These are phyloP conservation scores for Microdon myrmicae DNA, from an alignment of 2,888 invertebrate species.

Conservation along the genomic window DNA sequence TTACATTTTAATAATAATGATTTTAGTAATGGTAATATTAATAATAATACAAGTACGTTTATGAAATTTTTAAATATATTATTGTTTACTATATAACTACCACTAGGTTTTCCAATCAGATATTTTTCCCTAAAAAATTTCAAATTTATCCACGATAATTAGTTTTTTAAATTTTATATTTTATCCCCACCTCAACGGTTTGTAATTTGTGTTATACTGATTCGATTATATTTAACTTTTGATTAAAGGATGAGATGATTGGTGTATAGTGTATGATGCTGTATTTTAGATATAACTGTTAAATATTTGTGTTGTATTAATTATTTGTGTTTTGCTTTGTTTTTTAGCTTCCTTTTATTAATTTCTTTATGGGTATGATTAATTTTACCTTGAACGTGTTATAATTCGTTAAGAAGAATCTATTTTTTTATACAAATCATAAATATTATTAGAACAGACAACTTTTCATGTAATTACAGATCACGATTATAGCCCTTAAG, in stretches of 20 bases:
- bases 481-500: slow-evolving; percentile 47
- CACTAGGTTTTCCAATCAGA: too few relatives aligned
- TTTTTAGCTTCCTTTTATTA: slow-evolving; percentile 27
- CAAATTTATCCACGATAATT: too few relatives aligned
- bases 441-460: slow-evolving; percentile 41
- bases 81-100: too few relatives aligned
- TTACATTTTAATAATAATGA: slow-evolving; percentile 47
- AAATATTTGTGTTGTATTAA: slow-evolving; percentile 39
- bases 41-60: slow-evolving; percentile 56
- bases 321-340: slow-evolving; percentile 50
- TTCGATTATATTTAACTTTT: slow-evolving; percentile 45
- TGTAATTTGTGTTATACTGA: slow-evolving; percentile 46
- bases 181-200: slow-evolving; percentile 53
- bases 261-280: slow-evolving; percentile 17
- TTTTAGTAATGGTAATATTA: slow-evolving; percentile 40
- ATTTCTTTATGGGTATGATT: too few relatives aligned
- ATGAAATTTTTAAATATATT: too few relatives aligned
- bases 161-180: slow-evolving; percentile 54
- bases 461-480: slow-evolving; percentile 39
- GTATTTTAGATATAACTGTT: slow-evolving; percentile 22
- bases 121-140: too few relatives aligned
- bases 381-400: not conserved
- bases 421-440: slow-evolving; percentile 21
- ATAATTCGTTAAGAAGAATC: too few relatives aligned
- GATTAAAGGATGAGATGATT: slow-evolving; percentile 23